Base-by-base conservation (phyloP, 1,140 invertebrate species). In the Chrysomallon squamiferum region DNA sequence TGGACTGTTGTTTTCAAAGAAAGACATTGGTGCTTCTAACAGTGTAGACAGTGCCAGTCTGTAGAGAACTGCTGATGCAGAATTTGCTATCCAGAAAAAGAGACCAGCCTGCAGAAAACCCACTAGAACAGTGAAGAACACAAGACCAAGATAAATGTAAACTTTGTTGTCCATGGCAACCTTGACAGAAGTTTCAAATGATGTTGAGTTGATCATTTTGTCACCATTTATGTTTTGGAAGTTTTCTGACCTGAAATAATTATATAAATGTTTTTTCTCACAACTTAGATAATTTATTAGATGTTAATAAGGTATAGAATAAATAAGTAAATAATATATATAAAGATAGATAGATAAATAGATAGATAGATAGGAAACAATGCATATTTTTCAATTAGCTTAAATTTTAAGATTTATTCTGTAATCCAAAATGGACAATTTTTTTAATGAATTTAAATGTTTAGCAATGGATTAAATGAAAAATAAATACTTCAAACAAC, bases 141-240 rank as follows among this genome's bases (percentile, higher is more conserved):
- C 67, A 20, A 75, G 45, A 22, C 52, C 71, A 25, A 71, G 56
- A 49, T 71, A 73, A 22, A 71, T 57, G 59, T 68, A 73, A 3
- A 75, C 25, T 13, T 64, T 59, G 9, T 60, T 47, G 50, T 72
- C 71, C 35, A 72, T 54, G 0, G 33, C 2, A 3, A 35, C 49
- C 18, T 15, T 45, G 32, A 22, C 22, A 7, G 56, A 63, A 22
- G 38, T 27, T 2, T 66, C 71, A 32, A 72, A 59, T 49, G 65
- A 2, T 6, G 71, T 50, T 38, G 62, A 59, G 22, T 49, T 65
- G 20, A 32, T 22, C 22, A 65, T 15, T 30, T 15, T 18, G n/a
- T 30, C 38, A 32, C 49, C 33, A 58, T 59, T 49, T 22, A 33
- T 33, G 38, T 62, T 63, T 43, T 72, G 70, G 18, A 49, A 65